A percentile compares a stretch with the other conserved stretches of the same genome.
phyloP scores from a whole-genome alignment of 2,888 invertebrate genomes.

The Drosophila quinaria region DNA sequence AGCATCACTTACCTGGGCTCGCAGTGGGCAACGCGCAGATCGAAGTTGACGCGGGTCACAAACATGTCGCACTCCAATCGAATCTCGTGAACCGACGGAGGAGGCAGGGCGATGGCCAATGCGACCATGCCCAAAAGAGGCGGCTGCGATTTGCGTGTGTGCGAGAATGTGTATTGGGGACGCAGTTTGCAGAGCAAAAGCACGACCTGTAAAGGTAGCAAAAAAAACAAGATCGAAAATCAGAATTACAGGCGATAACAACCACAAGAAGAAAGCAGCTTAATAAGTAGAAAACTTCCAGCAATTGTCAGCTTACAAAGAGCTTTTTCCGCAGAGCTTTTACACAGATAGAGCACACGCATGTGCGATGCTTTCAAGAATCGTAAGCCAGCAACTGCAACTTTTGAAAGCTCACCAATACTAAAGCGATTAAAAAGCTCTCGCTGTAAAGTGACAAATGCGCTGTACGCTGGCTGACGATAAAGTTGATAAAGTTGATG shows the following conservation, averaged over 20 bases:
- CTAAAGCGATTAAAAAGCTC: background rate
- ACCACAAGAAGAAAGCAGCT: background rate
- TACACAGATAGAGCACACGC: background rate
- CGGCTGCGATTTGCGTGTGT: constrained; percentile 94
- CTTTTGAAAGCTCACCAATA: constrained; percentile 26
- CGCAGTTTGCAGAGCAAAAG: constrained; percentile 95
- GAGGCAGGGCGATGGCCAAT: constrained; percentile 97
- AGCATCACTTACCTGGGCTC: constrained; percentile 93
- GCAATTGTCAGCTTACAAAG: constrained; percentile 30
- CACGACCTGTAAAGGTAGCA: constrained; percentile 90
- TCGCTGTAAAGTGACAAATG: constrained; percentile 27
- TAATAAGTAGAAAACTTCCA: constrained; percentile 6
- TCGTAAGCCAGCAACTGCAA: background rate
- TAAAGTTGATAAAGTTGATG: constrained; percentile 18
- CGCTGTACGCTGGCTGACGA: constrained; percentile 10
- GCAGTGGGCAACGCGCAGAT: constrained; percentile 98
- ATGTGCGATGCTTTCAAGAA: background rate
- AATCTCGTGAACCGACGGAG: constrained; percentile 98
- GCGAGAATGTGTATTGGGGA: constrained; percentile 96
- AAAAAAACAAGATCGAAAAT: constrained; percentile 3
- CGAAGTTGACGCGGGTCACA: constrained; percentile 97
- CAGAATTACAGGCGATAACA: background rate
- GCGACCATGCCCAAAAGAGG: constrained; percentile 97
- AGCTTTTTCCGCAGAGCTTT: constrained; percentile 11
- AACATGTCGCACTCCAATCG: constrained; percentile 98